Evolutionary conservation across 2,113 vertebrate species (phyloP), one percentile per base, ranked within the genome.

Genomic region (Cyanoramphus novaezelandiae): DNA sequence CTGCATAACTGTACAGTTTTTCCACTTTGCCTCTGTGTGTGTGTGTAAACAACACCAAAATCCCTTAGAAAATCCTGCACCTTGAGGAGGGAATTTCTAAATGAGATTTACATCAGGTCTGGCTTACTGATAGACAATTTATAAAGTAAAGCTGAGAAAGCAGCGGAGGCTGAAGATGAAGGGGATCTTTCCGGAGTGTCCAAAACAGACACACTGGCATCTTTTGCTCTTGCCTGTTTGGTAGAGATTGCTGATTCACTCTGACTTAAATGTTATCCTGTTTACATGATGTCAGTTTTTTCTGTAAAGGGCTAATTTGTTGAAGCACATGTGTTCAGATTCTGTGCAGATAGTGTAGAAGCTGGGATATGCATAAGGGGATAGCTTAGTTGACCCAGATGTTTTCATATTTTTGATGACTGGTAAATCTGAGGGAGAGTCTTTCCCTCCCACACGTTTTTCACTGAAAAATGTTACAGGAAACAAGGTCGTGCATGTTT

Each of bases 241-340:
- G 67, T 65, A 55, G 47, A 91, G 41, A 82, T 85, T 95, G 94
- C 93, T 95, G 95, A 96, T 95, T 96, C 92, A 95, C 41, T 90
- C 62, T 96, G 91, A 96, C 94, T 95, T 95, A 53, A 86, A 84
- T 82, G 82, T 96, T 95, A 74, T 15, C 84, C 82, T 96, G 94
- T 96, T 95, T 94, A 96, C 87, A 17, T 74, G 43, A 67, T 80
- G 49, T 43, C 84, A 69, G 49, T 84, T 91, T 65, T 43, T 95
- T 80, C 67, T 79, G 44, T 50, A 89, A 60, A 87, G 67, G 20
- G 49, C 78, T 90, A 44, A 46, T 95, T 91, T 91, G 67, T 33
- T 68, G n/a, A 76, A 89, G 19, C 37, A 11, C 6, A 1, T 33
- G 65, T 65, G 91, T 93, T 46, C 76, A 60, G 46, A 59, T 84